Base-by-base conservation (phyloP, 2,888 invertebrate genomes). In the Lepidonotus clava region DNA sequence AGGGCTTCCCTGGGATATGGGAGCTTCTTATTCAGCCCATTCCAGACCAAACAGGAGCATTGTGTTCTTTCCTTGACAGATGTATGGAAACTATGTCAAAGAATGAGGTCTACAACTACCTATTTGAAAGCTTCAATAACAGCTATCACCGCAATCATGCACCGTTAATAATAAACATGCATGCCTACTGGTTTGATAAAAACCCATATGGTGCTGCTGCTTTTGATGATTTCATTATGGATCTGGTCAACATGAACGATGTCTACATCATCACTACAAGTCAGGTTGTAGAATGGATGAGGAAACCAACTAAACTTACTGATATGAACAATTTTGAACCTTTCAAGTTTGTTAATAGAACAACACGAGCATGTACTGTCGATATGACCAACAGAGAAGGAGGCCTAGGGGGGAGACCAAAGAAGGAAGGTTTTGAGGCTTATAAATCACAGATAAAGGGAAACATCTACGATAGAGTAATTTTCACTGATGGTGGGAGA, bases 121-220 rank as follows among this genome's bases (percentile, higher is more conserved):
- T 96, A 90, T 92, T 95, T 71, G 95, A 96, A 88, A 98, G 97
- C 94, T 98, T 98, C 93, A 96, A 95, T 71, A 94, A 95, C 0
- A 96, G 96, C 90, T 96, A 96, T 92, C 89, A 95, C 0, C 95
- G 95, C 5, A 96, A 95, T 92, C 91, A 91, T 88, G 97, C 97
- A 0, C 98, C 98, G 0, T 96, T 96, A 89, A 97, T 97, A 0
- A 94, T 98, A 41, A 97, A 97, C 92, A 96, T 98, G 89, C 97
- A 97, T 93, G 96, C 97, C 0, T 96, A 96, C 0, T 98, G 97
- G 98, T 96, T 98, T 0, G 11, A 56, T 21, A 21, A 51, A 14
- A 80, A 80, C 28, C 18, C 6, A 0, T 28, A 24, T 5, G 51
- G 28, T 0, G n/a, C 46, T 0, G 1, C 6, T 0, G 80, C 80